phyloP scores from a whole-genome alignment of 2,888 invertebrate species.

The Protodeltote pygarga region DNA sequence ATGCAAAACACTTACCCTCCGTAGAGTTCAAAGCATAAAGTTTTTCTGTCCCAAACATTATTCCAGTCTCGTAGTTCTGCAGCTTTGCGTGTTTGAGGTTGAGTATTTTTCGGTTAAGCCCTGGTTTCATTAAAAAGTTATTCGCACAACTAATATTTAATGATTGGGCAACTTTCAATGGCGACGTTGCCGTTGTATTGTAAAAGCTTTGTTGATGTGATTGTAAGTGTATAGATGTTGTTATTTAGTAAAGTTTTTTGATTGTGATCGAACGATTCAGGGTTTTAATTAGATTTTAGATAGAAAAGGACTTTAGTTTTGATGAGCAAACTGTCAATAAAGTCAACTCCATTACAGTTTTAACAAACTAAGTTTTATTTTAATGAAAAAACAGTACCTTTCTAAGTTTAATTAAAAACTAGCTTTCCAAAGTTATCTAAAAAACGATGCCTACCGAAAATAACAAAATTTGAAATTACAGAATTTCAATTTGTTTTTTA shows the following conservation, averaged over 20 bases:
- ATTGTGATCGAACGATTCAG: not conserved
- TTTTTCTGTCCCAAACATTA: slow-evolving; percentile 84
- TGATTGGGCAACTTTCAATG: slow-evolving; percentile 74
- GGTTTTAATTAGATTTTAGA: slow-evolving; percentile 6
- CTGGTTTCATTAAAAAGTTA: slow-evolving; percentile 81
- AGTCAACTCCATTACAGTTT: too few species aligned
- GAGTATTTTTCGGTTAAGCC: slow-evolving; percentile 79
- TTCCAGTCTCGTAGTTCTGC: slow-evolving; percentile 84
- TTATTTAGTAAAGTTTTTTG: slow-evolving; percentile 3
- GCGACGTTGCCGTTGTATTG: slow-evolving; percentile 43
- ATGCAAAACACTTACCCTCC: slow-evolving; percentile 85
- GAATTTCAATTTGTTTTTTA: too few species aligned
- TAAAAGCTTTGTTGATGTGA: slow-evolving; percentile 46
- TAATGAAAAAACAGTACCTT: too few species aligned
- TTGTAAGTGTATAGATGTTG: slow-evolving; percentile 14
- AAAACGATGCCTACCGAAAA: too few species aligned
- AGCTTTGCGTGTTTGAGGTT: slow-evolving; percentile 84
- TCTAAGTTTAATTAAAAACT: not conserved
- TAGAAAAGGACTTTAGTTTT: too few species aligned
- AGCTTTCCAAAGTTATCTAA: too few species aligned
- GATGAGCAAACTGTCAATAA: too few species aligned
- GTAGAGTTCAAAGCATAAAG: slow-evolving; percentile 84
- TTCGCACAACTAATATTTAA: slow-evolving; percentile 69
- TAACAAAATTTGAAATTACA: too few species aligned
- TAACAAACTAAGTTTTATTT: too few species aligned